Base-by-base conservation (phyloP, 2,888 invertebrate genomes). In the Coleophora deauratella region DNA sequence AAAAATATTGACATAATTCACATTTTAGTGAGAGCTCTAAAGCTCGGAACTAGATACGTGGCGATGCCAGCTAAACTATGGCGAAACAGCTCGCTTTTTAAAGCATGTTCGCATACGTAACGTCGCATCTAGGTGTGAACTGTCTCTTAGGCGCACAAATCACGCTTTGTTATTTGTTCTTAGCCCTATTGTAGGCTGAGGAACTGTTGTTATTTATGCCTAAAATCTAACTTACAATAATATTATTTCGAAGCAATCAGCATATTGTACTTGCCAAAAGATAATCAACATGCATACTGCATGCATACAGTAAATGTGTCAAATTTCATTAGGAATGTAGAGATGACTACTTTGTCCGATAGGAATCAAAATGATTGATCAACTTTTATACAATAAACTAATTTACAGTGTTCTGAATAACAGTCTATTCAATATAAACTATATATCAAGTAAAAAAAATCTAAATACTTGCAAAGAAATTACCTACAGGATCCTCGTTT, bases 181-280 rank as follows among this genome's bases (percentile, higher is more conserved):
- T 46, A 52, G 51, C 57, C 54, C 53, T 47, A 44, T 45, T 38
- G 52, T 50, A 45, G 52, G 55, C 46, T 54, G 60, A 61, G 57
- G 59, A 61, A 61, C 55, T 53, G 51, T 57, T 56, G 57, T 48
- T 55, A 59, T 59, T 59, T 58, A 62, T 60, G 43, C 64, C 65
- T 72, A 68, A 59, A 57, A 62, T 53, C 76, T 77, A 77, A 72
- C 72, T 66, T 74, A 79, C 63, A 63, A 63, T 54, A 70, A 68
- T 64, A 73, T 71, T 66, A 21, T 71, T 62, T 64, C 63, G 57
- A 67, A 68, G 66, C 65, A 68, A 72, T 62, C 66, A 64, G 67
- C 63, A 66, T 66, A 73, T 81, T 80, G 81, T 81, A 81, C 82
- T 81, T 81, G 63, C 62, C 55, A 62, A 63, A 68, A 62, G n/a